Conservation (phyloP, 2,113 vertebrate genomes). For the Plecturocebus donacophilus region DNA sequence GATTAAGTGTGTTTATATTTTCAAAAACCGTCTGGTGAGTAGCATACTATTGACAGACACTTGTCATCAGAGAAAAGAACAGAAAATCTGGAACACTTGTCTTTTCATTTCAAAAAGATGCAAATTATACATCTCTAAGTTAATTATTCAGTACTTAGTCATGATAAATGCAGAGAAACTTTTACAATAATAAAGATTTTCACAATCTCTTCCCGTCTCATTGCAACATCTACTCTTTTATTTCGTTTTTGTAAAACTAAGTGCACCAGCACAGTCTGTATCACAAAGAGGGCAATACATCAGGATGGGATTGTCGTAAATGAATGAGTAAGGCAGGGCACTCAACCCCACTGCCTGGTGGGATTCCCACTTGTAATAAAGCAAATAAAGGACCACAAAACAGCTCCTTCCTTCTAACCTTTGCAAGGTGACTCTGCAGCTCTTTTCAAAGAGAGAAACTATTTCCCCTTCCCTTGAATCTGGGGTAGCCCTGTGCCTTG, state of each 20-base stretch:
- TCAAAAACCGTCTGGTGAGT: neutral
- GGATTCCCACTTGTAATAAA: neutral
- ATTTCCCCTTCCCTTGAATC: neutral
- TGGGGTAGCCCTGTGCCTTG: neutral
- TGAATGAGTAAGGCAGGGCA: neutral
- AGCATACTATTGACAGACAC: neutral
- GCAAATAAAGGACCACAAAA: neutral
- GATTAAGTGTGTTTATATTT: neutral
- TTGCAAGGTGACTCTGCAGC: neutral
- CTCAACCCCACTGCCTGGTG: neutral
- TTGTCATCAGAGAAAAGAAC: conserved; percentile 27
- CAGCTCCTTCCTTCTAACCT: neutral
- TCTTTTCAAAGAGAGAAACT: neutral
- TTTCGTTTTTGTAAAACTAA: neutral
- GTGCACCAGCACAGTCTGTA: neutral
- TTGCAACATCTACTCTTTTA: neutral
- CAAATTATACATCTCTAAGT: neutral
- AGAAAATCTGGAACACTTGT: neutral
- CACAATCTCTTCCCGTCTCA: neutral
- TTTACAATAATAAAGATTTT: neutral
- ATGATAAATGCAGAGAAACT: neutral
- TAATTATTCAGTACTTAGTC: neutral
- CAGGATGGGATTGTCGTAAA: neutral
- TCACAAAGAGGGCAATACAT: neutral
- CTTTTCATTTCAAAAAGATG: neutral